Conservation (phyloP, 1,140 invertebrate genomes). For the Holotrichia oblita region DNA sequence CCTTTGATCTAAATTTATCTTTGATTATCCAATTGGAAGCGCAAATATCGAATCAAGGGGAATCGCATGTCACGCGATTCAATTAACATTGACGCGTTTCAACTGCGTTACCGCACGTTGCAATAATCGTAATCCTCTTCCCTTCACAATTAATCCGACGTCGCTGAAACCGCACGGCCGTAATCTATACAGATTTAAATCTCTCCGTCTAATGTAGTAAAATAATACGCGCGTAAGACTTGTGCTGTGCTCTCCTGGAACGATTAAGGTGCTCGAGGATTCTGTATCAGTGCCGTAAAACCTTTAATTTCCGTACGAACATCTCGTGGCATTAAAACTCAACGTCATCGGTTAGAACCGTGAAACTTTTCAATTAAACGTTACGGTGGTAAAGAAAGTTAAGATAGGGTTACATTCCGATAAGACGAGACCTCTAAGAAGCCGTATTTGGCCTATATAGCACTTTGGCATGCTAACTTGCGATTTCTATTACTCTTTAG, state of each 20-base stretch:
- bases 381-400: background rate
- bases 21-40: background rate
- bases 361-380: constrained; percentile 23
- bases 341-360: background rate
- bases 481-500: background rate
- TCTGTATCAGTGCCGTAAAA: background rate
- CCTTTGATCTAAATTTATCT: background rate
- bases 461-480: background rate
- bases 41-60: background rate
- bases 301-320: constrained; percentile 6
- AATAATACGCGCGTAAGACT: background rate
- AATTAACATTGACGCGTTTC: background rate
- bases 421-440: background rate
- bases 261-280: background rate
- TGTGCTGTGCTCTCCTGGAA: too few species aligned
- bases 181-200: background rate
- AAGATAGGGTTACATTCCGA: background rate
- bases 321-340: background rate
- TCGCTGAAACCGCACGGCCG: background rate
- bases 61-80: background rate
- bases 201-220: background rate
- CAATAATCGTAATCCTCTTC: too few species aligned
- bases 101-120: background rate
- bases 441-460: background rate
- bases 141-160: too few species aligned